Evolutionary conservation across 2,113 vertebrate genomes (phyloP), one percentile per base, ranked within the genome.

Genomic region (Sarotherodon lohbergeri): DNA sequence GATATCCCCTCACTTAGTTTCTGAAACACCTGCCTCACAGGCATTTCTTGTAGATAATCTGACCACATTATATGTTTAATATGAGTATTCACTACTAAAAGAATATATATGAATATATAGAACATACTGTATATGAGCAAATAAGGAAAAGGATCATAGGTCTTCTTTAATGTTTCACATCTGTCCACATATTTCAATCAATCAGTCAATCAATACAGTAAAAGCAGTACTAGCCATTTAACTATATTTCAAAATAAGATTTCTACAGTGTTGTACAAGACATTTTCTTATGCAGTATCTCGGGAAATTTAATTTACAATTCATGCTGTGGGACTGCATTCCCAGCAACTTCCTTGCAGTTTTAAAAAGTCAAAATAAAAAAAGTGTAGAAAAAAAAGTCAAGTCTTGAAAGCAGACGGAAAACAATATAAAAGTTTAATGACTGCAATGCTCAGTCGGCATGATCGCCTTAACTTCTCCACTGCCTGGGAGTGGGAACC

Each of bases 371-470:
- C 6, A 24, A 43, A 52, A 61, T 12, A 2, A 2, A 5, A 32
- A 32, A 61, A 24, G 24, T 27, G 11, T 36, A 9, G 1, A 36
- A 36, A 39, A 39, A 39, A 39, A 1, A 41, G 39, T 11, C 11
- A 41, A 10, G 3, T 46, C 22, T 52, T 13, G 3, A 76, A 73
- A 34, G 27, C n/a, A 57, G 7, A 39, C 7, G 17, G 12, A 84
- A 84, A 88, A 63, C 8, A 48, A 41, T 17, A 6, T 68, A 17
- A 86, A 86, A 55, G n/a, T 88, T 52, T 46, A 88, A 84, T 86
- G 61, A 80, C 16, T 2, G 7, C 39, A 10, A 12, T 29, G 24
- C 46, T 84, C 19, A 66, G 12, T 12, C 76, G 32, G 82, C 71
- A 78, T 80, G 48, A 85, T 71, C 27, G 12, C 82, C 32, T 71